phyloP scores from a whole-genome alignment of 2,888 invertebrate genomes.

The Pammene fasciana region DNA sequence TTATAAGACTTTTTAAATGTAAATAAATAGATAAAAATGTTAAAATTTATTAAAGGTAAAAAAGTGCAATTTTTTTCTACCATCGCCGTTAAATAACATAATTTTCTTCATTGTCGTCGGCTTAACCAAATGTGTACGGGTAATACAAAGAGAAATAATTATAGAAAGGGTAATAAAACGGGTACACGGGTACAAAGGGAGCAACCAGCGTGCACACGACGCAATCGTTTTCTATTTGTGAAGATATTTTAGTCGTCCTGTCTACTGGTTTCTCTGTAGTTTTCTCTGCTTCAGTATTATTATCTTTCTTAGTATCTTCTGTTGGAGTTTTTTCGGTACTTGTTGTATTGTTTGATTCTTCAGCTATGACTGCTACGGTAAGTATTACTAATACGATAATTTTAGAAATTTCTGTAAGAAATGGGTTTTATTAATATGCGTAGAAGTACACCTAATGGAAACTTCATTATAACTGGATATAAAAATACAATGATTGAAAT shows the following conservation, averaged over 20 bases:
- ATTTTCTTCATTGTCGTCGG: not conserved
- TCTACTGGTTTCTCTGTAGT: not conserved
- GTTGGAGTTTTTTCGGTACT: not conserved
- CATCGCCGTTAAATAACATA: not conserved
- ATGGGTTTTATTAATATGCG: not conserved
- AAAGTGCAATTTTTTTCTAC: too few species aligned
- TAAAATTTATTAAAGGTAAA: too few species aligned
- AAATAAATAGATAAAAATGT: too few species aligned
- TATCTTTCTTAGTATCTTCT: not conserved
- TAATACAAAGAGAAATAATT: slow-evolving; percentile 1
- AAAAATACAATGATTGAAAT: too few species aligned
- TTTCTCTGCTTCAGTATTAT: not conserved
- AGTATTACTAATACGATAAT: not conserved
- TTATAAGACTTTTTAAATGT: too few species aligned
- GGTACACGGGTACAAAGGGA: slow-evolving; percentile 6
- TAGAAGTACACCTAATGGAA: too few species aligned
- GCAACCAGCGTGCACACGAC: not conserved
- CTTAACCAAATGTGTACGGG: slow-evolving; percentile 19
- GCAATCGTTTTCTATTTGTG: not conserved
- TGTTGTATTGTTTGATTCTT: too few species aligned
- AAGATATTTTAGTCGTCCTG: not conserved
- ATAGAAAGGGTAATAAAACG: slow-evolving; percentile 8
- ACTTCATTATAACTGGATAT: too few species aligned
- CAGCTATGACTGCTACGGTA: not conserved
- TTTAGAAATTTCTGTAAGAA: not conserved